These are phyloP conservation scores for Ladona fulva DNA, from an alignment of 1,140 invertebrate genomes.

Conservation along the genomic window DNA sequence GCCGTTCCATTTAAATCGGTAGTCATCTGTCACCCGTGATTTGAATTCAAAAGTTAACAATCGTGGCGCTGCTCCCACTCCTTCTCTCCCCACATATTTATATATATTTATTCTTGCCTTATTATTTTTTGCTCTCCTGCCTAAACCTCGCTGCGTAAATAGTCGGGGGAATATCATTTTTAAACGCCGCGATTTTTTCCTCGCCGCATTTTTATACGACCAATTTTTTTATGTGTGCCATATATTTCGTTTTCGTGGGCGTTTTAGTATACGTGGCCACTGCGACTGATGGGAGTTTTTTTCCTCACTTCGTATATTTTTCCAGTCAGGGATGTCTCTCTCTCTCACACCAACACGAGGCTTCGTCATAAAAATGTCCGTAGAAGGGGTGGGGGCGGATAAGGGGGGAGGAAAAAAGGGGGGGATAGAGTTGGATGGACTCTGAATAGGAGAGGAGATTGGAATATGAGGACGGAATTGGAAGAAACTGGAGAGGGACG, in stretches of 20 bases:
- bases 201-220: neutral
- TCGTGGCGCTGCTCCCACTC: neutral
- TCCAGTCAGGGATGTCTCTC: too few species aligned
- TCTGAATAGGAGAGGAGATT: neutral
- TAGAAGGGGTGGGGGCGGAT: neutral
- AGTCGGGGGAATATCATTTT: neutral
- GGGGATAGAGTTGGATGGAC: neutral
- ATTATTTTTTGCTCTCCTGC: neutral
- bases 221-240: neutral
- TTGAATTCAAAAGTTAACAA: conserved; percentile 8
- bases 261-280: neutral
- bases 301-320: too few species aligned
- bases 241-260: neutral
- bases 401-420: neutral
- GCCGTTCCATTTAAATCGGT: neutral
- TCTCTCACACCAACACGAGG: too few species aligned
- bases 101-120: neutral
- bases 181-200: too few species aligned
- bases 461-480: too few species aligned
- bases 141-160: neutral
- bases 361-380: too few species aligned
- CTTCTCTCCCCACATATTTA: neutral
- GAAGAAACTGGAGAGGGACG: too few species aligned
- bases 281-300: neutral
- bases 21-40: conserved; percentile 3